Conservation (phyloP, 1,140 invertebrate species). For the Drosophila sp. region DNA sequence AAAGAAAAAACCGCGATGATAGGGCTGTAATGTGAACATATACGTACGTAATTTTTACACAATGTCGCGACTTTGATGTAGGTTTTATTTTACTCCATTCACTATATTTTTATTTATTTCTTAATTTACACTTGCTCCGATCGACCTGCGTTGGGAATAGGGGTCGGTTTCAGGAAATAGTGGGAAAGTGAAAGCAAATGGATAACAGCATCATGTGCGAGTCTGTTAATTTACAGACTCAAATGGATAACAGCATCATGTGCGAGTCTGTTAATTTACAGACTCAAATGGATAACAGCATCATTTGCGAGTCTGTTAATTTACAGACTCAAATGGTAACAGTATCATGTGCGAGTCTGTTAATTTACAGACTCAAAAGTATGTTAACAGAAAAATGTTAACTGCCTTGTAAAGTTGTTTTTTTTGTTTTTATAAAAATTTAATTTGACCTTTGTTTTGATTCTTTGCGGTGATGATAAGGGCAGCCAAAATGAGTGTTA, state of each 20-base stretch:
- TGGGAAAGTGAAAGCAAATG: background rate
- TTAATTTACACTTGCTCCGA: background rate
- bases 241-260: no score
- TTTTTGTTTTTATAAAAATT: no score
- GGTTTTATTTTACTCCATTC: background rate
- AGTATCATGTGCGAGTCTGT: no score
- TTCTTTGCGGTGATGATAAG: conserved; percentile 13
- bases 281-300: no score
- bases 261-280: no score
- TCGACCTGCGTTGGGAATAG: background rate
- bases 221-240: no score
- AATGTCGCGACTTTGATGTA: background rate
- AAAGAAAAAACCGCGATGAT: background rate
- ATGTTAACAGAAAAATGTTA: background rate
- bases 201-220: no score
- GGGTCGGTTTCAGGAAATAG: background rate
- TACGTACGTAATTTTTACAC: conserved; percentile 1
- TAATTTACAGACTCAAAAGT: no score
- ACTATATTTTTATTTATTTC: conserved; percentile 1
- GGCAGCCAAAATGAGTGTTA: conserved; percentile 20
- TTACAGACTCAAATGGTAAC: no score
- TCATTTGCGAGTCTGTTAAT: no score
- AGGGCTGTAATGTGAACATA: background rate
- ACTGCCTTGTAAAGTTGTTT: no score
- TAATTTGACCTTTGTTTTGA: no score